phyloP scores from a whole-genome alignment of 2,113 vertebrate species.

The Engystomops pustulosus region DNA sequence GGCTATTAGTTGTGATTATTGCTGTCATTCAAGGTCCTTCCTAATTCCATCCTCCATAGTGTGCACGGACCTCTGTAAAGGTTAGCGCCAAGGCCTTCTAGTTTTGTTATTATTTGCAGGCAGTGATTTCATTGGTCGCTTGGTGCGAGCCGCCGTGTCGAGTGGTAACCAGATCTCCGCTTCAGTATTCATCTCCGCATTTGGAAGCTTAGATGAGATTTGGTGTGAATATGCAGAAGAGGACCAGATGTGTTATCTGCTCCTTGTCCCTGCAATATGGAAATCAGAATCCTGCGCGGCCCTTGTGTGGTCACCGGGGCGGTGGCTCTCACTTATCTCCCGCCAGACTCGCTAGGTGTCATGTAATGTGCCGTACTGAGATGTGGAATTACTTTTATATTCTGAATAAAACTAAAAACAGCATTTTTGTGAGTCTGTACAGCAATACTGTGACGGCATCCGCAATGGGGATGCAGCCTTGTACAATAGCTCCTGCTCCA shows the following conservation, averaged over 20 bases:
- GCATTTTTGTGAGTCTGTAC: no score
- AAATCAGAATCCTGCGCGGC: no score
- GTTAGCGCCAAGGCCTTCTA: background rate
- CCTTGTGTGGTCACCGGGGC: no score
- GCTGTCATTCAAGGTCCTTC: slow-evolving; percentile 16
- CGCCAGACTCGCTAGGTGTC: no score
- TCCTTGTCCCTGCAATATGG: no score
- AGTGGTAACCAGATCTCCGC: background rate
- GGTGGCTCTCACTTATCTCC: no score
- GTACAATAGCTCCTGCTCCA: no score
- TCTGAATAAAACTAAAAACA: no score
- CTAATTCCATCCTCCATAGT: background rate
- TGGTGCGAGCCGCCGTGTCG: background rate
- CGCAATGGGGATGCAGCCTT: no score
- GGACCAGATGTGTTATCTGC: background rate
- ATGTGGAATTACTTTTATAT: no score
- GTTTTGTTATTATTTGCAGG: background rate
- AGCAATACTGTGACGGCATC: no score
- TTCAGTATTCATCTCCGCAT: background rate
- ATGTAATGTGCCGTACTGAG: no score
- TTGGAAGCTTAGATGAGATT: background rate
- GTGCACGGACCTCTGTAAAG: background rate
- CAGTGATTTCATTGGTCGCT: background rate
- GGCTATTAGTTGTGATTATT: background rate
- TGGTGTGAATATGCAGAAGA: background rate